These are phyloP conservation scores for Panzeria rudis DNA, from an alignment of 2,888 invertebrate species.

Conservation along the genomic window DNA sequence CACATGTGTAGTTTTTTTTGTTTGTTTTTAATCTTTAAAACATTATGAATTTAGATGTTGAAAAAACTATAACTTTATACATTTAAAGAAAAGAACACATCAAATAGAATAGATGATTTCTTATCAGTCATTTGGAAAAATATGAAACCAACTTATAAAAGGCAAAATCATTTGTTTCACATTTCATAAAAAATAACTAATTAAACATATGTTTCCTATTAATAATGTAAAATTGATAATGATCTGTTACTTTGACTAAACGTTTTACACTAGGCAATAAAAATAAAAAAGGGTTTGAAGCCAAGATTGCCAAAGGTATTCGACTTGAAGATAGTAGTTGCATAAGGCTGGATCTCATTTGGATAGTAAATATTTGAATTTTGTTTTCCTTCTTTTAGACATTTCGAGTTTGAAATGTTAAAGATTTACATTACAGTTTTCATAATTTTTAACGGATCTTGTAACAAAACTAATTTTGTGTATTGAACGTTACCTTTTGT, in stretches of 20 bases:
- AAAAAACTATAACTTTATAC: conserved; percentile 9
- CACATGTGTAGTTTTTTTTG: background rate
- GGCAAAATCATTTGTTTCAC: background rate
- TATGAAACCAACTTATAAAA: background rate
- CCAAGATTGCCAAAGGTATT: too few relatives aligned
- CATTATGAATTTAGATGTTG: background rate
- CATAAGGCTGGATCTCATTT: too few relatives aligned
- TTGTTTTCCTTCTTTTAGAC: too few relatives aligned
- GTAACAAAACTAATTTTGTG: too few relatives aligned
- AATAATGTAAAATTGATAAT: background rate
- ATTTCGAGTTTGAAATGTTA: too few relatives aligned
- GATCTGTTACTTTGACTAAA: background rate
- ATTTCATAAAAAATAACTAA: conserved; percentile 10
- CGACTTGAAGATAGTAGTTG: too few relatives aligned
- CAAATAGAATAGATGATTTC: conserved; percentile 12
- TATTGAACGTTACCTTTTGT: too few relatives aligned
- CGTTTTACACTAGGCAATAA: background rate
- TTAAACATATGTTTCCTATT: conserved; percentile 28
- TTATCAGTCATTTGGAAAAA: conserved; percentile 38
- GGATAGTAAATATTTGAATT: too few relatives aligned
- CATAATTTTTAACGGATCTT: too few relatives aligned
- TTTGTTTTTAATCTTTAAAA: conserved; percentile 1
- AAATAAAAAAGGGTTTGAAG: background rate
- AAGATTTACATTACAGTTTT: too few relatives aligned
- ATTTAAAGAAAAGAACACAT: background rate